Evolutionary conservation across 1,140 invertebrate species (phyloP).

Genomic region (Acromyrmex heyeri): DNA sequence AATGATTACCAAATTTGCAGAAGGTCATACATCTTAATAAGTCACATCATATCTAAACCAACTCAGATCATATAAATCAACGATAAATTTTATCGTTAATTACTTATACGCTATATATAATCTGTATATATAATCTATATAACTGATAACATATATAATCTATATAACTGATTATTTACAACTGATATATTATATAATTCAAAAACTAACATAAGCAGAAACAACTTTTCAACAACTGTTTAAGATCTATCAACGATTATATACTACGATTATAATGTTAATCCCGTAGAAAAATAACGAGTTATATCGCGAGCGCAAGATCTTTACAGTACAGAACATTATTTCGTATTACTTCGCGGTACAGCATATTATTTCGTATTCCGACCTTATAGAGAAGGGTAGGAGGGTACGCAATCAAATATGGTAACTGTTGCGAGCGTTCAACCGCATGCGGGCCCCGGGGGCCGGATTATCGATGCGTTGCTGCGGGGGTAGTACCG

Average conservation of each 20-base stretch:
- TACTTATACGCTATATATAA: background rate
- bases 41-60: background rate
- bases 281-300: background rate
- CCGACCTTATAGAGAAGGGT: conserved; percentile 41
- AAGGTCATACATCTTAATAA: background rate
- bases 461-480: conserved; percentile 83
- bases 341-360: conserved; percentile 63
- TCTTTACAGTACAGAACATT: conserved; percentile 28
- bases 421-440: conserved; percentile 85
- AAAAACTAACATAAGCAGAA: no score
- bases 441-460: conserved; percentile 85
- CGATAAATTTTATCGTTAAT: background rate
- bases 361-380: conserved; percentile 74
- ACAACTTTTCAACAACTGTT: background rate
- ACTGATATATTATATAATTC: background rate
- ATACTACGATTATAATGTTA: conserved; percentile 21
- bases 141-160: background rate
- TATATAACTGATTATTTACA: conserved; percentile 1
- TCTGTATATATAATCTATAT: background rate
- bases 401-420: conserved; percentile 84
- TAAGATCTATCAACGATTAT: background rate
- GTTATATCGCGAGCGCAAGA: background rate
- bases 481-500: conserved; percentile 78
- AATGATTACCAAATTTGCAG: background rate
- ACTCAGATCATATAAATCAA: background rate